Conservation (phyloP, 2,888 invertebrate species). For the Omphaloscelis lunosa region DNA sequence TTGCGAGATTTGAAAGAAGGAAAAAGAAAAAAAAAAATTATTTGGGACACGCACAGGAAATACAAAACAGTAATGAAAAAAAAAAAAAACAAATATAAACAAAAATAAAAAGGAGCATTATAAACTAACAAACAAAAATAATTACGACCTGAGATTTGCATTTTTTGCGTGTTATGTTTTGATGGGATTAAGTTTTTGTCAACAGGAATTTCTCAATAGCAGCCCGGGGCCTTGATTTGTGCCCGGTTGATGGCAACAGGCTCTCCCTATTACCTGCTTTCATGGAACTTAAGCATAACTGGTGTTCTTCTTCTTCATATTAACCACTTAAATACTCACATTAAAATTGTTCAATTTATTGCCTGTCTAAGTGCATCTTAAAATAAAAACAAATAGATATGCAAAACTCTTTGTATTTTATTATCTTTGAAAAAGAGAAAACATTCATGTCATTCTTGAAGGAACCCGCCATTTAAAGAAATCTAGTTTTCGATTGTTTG, state of each 20-base stretch:
- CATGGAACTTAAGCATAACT: not conserved
- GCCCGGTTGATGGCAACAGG: too few relatives aligned
- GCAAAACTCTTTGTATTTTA: slow-evolving; percentile 14
- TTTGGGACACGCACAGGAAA: too few relatives aligned
- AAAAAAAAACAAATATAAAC: too few relatives aligned
- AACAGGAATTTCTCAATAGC: not conserved
- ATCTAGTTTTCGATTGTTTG: not conserved
- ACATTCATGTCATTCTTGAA: not conserved
- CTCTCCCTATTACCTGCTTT: not conserved
- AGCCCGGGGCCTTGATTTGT: not conserved
- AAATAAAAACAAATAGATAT: not conserved
- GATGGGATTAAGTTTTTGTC: not conserved
- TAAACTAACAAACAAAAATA: too few relatives aligned
- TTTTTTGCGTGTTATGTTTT: too few relatives aligned
- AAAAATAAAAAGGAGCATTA: too few relatives aligned
- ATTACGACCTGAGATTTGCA: too few relatives aligned
- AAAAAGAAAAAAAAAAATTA: too few relatives aligned
- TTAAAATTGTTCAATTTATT: not conserved
- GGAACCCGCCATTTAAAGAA: slow-evolving; percentile 14
- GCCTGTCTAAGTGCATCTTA: not conserved
- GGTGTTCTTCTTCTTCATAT: not conserved
- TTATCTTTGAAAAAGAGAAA: slow-evolving; percentile 8
- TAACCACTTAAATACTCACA: too few relatives aligned
- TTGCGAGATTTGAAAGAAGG: too few relatives aligned
- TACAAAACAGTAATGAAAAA: too few relatives aligned